These are phyloP conservation scores for Ardeotis arabs DNA, from an alignment of 2,113 vertebrate species.

Conservation along the genomic window DNA sequence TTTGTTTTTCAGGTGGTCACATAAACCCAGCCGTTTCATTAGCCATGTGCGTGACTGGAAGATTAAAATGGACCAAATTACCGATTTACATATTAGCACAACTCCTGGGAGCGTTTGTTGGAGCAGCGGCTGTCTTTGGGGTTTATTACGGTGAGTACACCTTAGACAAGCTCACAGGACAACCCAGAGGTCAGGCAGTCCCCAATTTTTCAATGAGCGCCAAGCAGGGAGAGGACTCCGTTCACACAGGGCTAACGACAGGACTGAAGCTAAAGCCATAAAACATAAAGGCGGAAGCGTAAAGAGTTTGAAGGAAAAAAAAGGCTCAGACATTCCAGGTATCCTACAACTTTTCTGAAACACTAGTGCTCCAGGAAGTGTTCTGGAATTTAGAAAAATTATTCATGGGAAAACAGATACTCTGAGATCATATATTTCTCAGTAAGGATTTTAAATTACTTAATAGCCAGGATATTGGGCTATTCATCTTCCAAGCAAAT, in stretches of 20 bases:
- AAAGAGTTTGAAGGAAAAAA: not conserved
- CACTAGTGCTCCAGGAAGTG: constrained; percentile 18
- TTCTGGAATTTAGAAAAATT: constrained; percentile 53
- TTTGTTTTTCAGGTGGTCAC: constrained; percentile 85
- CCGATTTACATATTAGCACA: constrained; percentile 90
- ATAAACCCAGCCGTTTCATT: constrained; percentile 95
- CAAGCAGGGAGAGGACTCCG: not conserved
- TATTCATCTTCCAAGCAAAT: constrained; percentile 65
- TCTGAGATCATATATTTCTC: constrained; percentile 56
- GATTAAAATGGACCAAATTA: constrained; percentile 87
- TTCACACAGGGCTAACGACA: not conserved
- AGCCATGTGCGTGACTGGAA: constrained; percentile 90
- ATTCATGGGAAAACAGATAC: constrained; percentile 59
- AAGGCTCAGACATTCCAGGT: not conserved
- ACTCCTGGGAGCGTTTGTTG: constrained; percentile 88
- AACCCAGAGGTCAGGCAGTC: constrained; percentile 33
- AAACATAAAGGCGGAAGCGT: not conserved
- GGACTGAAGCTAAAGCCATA: not conserved
- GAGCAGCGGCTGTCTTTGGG: constrained; percentile 86
- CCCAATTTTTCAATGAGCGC: not conserved
- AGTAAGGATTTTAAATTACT: constrained; percentile 60
- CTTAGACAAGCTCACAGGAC: constrained; percentile 15
- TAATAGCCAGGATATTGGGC: constrained; percentile 55
- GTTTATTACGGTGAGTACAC: constrained; percentile 88
- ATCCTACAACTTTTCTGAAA: constrained; percentile 14